phyloP scores from a whole-genome alignment of 2,113 vertebrate genomes.

The Engystomops pustulosus region DNA sequence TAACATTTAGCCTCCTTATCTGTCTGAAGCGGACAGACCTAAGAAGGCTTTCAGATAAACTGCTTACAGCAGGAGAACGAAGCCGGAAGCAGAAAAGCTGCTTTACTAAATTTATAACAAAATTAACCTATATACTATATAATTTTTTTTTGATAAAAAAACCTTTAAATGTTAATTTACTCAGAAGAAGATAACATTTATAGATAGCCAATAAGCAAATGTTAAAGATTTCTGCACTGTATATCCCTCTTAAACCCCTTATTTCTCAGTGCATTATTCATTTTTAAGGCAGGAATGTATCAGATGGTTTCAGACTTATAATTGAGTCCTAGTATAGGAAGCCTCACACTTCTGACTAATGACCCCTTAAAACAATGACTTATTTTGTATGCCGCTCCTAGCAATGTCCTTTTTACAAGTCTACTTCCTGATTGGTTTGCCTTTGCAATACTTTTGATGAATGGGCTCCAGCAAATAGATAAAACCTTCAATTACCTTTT shows the following conservation, averaged over 20 bases:
- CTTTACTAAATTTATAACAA: no score
- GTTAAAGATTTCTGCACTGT: neutral
- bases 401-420: slow-evolving; percentile 9
- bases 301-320: neutral
- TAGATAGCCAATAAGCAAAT: neutral
- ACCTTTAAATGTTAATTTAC: no score
- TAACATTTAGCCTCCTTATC: no score
- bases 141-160: no score
- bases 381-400: neutral
- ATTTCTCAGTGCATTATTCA: no score
- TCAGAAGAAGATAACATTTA: no score
- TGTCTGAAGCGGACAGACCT: no score
- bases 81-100: no score
- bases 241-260: neutral
- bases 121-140: no score
- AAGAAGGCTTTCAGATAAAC: no score
- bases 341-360: neutral
- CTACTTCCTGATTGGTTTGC: neutral
- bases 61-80: no score
- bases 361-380: neutral
- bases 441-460: neutral
- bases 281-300: neutral
- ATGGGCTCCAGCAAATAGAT: neutral
- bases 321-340: neutral
- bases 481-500: slow-evolving; percentile 17